Evolutionary conservation across 2,888 invertebrate genomes (phyloP), one percentile per base, ranked within the genome.

Genomic region (Apodemia mormo): DNA sequence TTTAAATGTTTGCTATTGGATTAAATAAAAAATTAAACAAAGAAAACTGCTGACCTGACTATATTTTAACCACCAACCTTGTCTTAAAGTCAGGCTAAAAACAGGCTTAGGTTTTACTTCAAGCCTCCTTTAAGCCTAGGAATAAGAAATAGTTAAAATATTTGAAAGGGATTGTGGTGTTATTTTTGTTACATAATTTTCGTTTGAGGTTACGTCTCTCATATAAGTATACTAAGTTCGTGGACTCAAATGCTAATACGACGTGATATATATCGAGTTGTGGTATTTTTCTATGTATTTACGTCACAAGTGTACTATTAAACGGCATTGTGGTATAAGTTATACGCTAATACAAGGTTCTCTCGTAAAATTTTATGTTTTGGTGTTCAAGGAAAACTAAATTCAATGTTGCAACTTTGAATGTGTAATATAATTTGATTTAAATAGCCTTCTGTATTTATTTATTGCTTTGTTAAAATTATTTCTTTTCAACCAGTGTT

Each of bases 321-420:
- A 43, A 66, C 37, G 68, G 40, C 33, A 69, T 70, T 69, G 70
- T 70, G 69, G 69, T 70, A 68, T 43, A 54, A 14, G 45, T 43
- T 69, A 58, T 68, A 72, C 71, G 61, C 75, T 78, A 71, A 76
- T 74, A 72, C 73, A 76, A 74, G 74, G 72, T 78, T 68, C 70
- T 68, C 68, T 76, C 75, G 70, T 76, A 76, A 76, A 76, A 76
- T 76, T 76, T 76, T 76, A 76, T 73, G 73, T 64, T 74, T 72
- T 69, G 68, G 71, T 68, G 70, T 74, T 73, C 71, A 71, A 71
- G 70, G 71, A 72, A 73, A 73, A 76, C 70, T 72, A 73, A 74
- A 76, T 72, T 67, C 66, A 71, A 45, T 69, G 72, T 73, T 74
- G 69, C 68, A 70, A 74, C 76, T 73, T 71, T 72, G 70, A 40